phyloP scores from a whole-genome alignment of 1,140 invertebrate species.

The Pectinophora gossypiella region DNA sequence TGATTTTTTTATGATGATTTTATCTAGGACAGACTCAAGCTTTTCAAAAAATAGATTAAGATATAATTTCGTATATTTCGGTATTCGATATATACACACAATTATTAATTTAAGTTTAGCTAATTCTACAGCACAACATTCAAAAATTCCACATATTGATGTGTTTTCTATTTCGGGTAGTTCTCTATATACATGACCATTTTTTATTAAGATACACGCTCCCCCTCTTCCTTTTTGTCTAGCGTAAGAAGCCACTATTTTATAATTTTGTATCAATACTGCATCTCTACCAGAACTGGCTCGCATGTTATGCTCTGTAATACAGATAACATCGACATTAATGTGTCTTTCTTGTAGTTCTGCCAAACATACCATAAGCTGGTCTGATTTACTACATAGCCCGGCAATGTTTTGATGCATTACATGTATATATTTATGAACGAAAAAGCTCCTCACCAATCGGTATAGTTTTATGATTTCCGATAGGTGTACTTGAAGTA shows the following conservation, averaged over 20 bases:
- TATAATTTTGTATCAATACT: slow-evolving; percentile 3
- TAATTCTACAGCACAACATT: slow-evolving; percentile 8
- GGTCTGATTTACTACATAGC: neutral
- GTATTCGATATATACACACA: slow-evolving; percentile 7
- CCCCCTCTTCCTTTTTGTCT: slow-evolving; percentile 4
- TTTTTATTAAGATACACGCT: slow-evolving; percentile 4
- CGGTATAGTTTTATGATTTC: neutral
- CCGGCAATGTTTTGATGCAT: slow-evolving; percentile 10
- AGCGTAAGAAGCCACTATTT: neutral
- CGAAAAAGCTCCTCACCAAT: neutral
- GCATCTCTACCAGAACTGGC: neutral
- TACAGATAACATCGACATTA: neutral
- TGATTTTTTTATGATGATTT: neutral
- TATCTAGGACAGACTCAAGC: neutral
- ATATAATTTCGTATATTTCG: slow-evolving; percentile 3
- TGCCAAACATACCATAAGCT: neutral
- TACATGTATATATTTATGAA: neutral
- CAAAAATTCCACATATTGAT: slow-evolving; percentile 3
- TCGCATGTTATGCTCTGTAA: slow-evolving; percentile 7
- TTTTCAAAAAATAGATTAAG: slow-evolving; percentile 3
- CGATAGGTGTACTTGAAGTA: neutral
- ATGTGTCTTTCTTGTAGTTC: neutral
- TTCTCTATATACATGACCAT: slow-evolving; percentile 1
- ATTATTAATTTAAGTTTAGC: slow-evolving; percentile 2
- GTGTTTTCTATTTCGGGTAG: neutral